A percentile compares a stretch with the other conserved stretches of the same genome.
Conservation (phyloP, 2,113 vertebrate genomes). For the Paracanthobrama guichenoti region DNA sequence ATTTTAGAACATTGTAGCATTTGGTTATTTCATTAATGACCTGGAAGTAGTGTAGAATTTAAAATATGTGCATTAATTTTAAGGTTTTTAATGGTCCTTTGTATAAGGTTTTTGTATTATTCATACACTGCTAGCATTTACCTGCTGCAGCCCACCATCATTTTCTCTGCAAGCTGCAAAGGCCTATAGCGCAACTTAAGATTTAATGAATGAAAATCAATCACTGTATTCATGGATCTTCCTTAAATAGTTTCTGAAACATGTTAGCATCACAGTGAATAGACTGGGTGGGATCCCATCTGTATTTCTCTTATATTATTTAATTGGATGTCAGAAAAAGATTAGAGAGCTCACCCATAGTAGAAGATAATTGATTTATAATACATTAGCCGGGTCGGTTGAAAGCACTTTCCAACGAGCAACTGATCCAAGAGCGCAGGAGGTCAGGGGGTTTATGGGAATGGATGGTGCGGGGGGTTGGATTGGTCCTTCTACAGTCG, state of each 20-base stretch:
- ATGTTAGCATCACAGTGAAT: constrained; percentile 36
- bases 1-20: background rate
- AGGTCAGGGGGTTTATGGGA: constrained; percentile 23
- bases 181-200: constrained; percentile 23
- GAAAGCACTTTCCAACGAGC: constrained; percentile 33
- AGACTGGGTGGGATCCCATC: constrained; percentile 47
- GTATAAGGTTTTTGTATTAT: background rate
- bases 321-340: constrained; percentile 57
- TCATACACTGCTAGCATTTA: background rate
- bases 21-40: background rate
- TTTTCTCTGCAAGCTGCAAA: background rate
- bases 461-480: background rate
- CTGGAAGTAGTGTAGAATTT: background rate
- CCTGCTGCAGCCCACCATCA: background rate
- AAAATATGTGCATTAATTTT: background rate
- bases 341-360: constrained; percentile 58
- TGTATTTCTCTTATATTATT: constrained; percentile 51
- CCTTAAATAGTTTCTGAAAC: constrained; percentile 49
- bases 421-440: background rate
- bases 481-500: background rate
- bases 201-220: constrained; percentile 36
- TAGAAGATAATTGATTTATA: constrained; percentile 69
- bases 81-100: background rate
- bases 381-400: constrained; percentile 60
- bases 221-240: constrained; percentile 40